Evolutionary conservation across 2,113 vertebrate species (phyloP).

Genomic region (Cricetomys ansorgei): DNA sequence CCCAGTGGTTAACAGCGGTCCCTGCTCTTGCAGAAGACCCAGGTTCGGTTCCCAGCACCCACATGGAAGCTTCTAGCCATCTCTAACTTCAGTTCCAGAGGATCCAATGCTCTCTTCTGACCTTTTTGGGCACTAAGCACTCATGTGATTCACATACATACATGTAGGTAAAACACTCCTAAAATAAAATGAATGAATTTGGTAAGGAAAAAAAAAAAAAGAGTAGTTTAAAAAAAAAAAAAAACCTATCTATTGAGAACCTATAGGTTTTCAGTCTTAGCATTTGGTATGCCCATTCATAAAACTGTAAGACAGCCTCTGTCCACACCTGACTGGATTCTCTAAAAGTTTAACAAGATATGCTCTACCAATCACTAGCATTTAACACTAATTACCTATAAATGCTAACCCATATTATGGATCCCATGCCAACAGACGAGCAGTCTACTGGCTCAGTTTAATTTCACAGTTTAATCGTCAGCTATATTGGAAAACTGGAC

Average conservation of each 20-base stretch:
- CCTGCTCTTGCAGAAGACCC: background rate
- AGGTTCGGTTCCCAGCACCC: background rate
- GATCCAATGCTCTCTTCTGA: background rate
- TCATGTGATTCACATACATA: background rate
- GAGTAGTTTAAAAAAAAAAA: background rate
- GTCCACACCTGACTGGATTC: constrained; percentile 23
- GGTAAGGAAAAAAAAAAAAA: no score
- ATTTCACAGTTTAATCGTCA: constrained; percentile 1
- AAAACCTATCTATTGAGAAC: background rate
- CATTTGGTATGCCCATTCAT: background rate
- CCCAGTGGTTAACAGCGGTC: background rate
- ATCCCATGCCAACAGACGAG: background rate
- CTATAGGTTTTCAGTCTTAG: background rate
- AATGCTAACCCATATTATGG: background rate
- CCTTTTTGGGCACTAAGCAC: background rate
- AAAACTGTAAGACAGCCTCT: background rate
- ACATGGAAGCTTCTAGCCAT: background rate
- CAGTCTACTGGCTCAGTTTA: constrained; percentile 4
- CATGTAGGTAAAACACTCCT: background rate
- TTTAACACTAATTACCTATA: constrained; percentile 16
- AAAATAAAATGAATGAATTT: background rate
- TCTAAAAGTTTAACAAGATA: background rate
- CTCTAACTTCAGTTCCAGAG: background rate
- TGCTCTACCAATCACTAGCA: background rate
- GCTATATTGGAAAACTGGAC: constrained; percentile 37